A percentile compares a stretch with the other conserved stretches of the same genome.
phyloP scores from a whole-genome alignment of 2,113 vertebrate species.

The human (Homo sapiens) region GRCh38 chr9:19649501-19650000 shows the following conservation, averaged over 20 bases:
- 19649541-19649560: background rate
- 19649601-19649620: background rate
- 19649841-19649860: background rate
- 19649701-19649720: background rate
- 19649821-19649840: background rate
- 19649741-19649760: background rate
- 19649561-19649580: background rate
- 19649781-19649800: background rate
- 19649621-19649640: slow-evolving; percentile 8
- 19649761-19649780: background rate
- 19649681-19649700: background rate
- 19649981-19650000: background rate
- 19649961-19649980: background rate
- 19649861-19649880: background rate
- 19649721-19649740: background rate
- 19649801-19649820: background rate
- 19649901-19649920: background rate
- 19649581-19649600: background rate
- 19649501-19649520: background rate
- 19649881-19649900: background rate
- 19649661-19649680: background rate
- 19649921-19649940: background rate
- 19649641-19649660: background rate
- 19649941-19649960: background rate
- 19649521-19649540: slow-evolving; percentile 36